Percentiles rank a stretch among this genome's conserved stretches.
Conservation (phyloP, 2,888 invertebrate species). For the Apamea sordens region DNA sequence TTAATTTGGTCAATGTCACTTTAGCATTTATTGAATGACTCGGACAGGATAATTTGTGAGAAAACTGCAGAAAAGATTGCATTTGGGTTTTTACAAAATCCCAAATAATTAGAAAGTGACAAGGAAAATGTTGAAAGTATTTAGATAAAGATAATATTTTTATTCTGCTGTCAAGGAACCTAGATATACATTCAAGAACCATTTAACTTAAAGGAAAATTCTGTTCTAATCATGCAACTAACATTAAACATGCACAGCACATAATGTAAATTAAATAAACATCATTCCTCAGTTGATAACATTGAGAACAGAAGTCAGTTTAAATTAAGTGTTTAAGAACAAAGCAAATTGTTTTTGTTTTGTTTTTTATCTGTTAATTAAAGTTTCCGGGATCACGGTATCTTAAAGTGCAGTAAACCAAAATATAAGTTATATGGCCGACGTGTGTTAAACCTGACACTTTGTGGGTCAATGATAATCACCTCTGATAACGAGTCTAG, state of each 20-base stretch:
- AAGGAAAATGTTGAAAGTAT: slow-evolving; percentile 1
- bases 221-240: slow-evolving; percentile 2
- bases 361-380: slow-evolving; percentile 1
- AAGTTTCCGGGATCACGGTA: slow-evolving; percentile 26
- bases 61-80: slow-evolving; percentile 13
- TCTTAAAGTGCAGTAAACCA: slow-evolving; percentile 28
- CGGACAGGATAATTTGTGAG: slow-evolving; percentile 31
- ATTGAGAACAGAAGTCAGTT: slow-evolving; percentile 14
- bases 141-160: neutral
- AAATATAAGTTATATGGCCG: slow-evolving; percentile 7
- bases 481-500: slow-evolving; percentile 51
- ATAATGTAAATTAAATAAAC: slow-evolving; percentile 20
- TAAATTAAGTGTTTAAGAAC: slow-evolving; percentile 13
- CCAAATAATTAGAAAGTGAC: neutral
- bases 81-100: neutral
- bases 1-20: neutral
- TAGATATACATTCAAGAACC: neutral
- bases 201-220: slow-evolving; percentile 1
- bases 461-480: slow-evolving; percentile 49
- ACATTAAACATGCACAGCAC: slow-evolving; percentile 5
- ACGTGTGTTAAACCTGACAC: slow-evolving; percentile 15
- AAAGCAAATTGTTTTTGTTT: slow-evolving; percentile 10
- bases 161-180: neutral
- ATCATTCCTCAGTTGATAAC: slow-evolving; percentile 7
- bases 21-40: neutral